Conservation (phyloP, 2,888 invertebrate genomes). For the Conchocele bisecta region DNA sequence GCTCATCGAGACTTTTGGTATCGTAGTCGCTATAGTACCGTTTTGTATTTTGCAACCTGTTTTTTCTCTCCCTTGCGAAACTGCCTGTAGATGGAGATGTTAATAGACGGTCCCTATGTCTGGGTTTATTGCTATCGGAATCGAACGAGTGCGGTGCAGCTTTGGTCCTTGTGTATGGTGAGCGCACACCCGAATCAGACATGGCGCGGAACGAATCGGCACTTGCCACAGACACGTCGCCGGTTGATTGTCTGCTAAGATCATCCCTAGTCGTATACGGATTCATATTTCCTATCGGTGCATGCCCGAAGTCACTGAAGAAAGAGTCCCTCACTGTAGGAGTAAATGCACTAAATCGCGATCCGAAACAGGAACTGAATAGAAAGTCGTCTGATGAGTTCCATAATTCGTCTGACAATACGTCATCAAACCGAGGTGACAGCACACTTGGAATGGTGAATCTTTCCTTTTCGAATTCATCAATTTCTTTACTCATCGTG, state of each 20-base stretch:
- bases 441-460: neutral
- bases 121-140: too few species aligned
- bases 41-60: too few species aligned
- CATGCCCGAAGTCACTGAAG: neutral
- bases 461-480: neutral
- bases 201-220: neutral
- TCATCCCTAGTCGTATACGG: constrained; percentile 46
- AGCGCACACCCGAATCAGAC: constrained; percentile 35
- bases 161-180: too few species aligned
- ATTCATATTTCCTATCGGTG: constrained; percentile 3
- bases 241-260: constrained; percentile 28
- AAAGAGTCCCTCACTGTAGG: neutral
- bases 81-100: too few species aligned
- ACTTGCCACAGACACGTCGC: constrained; percentile 4
- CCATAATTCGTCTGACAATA: neutral
- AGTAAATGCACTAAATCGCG: neutral
- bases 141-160: too few species aligned
- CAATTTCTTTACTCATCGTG: neutral
- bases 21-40: too few species aligned
- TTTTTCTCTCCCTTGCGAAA: too few species aligned
- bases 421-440: constrained; percentile 4
- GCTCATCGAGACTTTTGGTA: too few species aligned
- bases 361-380: too few species aligned
- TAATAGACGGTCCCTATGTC: too few species aligned
- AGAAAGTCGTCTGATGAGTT: neutral